Evolutionary conservation across 2,113 vertebrate genomes (phyloP), one percentile per base, ranked within the genome.

Genomic region (Tychaedon coryphoeus): DNA sequence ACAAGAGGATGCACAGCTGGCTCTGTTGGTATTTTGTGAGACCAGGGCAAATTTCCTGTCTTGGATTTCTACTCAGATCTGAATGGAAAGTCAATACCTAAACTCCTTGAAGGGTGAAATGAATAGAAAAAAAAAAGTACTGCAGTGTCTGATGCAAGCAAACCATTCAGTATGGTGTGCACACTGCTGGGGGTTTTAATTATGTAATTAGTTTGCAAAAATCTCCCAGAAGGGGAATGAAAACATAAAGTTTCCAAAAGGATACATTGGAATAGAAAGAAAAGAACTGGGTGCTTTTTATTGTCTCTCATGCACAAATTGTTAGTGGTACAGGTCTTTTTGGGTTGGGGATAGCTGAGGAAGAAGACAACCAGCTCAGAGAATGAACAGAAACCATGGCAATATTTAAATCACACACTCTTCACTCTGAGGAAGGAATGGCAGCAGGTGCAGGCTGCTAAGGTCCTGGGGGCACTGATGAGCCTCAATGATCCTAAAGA

Each of bases 371-470:
- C 1, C 6, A 48, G 11, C 8, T 54, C 43, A 48, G 7, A 42
- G 18, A 48, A 1, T 5, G 11, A 80, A 17, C 2, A 64, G 42
- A 94, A 66, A 36, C 61, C 33, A 34, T 9, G 19, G 29, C 11
- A 77, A 16, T 4, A 4, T 6, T 42, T 47, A 20, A 54, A 7
- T 13, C 25, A 31, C 22, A 17, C 11, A 3, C 10, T 51, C 20
- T 24, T 5, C 6, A 4, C 10, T 8, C n/a, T 33, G 8, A 6
- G 3, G 12, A 43, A 51, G 15, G 53, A 81, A n/a, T 17, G 34
- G 22, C 24, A n/a, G 17, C 26, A 58, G 33, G 22, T 34, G 1
- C 3, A 4, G 4, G 3, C 25, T 38, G 1, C 14, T 57, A 42
- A 61, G 13, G 17, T 6, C 22, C 34, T 78, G 24, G n/a, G 36